Percentiles rank a stretch among this genome's conserved stretches.
These are phyloP conservation scores for Xanthostigma xanthostigma DNA, from an alignment of 2,888 invertebrate genomes.

Conservation along the genomic window DNA sequence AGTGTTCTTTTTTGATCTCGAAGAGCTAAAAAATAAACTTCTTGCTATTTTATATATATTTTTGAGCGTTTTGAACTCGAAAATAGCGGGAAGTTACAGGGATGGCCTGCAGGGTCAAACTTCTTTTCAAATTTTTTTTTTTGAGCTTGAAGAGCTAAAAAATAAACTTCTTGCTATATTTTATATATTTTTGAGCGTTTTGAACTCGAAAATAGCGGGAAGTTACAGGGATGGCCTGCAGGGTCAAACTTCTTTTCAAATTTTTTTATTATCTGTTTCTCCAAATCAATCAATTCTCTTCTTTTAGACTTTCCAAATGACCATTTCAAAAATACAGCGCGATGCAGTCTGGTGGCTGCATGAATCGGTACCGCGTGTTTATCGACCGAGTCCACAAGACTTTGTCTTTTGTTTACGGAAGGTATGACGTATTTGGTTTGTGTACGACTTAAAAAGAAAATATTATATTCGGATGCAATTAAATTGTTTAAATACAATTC, in stretches of 20 bases:
- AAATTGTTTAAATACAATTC: neutral
- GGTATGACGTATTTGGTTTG: conserved; percentile 22
- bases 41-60: no score
- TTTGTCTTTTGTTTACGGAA: conserved; percentile 67
- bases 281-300: neutral
- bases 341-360: conserved; percentile 83
- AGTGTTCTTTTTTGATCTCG: no score
- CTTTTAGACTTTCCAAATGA: conserved; percentile 16
- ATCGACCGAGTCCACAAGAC: conserved; percentile 53
- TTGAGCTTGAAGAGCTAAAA: no score
- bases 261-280: conserved; percentile 11
- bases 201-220: no score
- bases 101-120: no score
- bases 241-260: neutral
- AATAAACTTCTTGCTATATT: no score
- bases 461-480: neutral
- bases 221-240: no score
- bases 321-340: conserved; percentile 57
- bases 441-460: neutral
- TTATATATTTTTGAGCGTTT: no score
- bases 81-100: no score
- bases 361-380: conserved; percentile 59
- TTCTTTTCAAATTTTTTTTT: no score
- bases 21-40: no score
- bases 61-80: no score